These are phyloP conservation scores for Drosophila novamexicana DNA, from an alignment of 1,140 invertebrate species.

Conservation along the genomic window DNA sequence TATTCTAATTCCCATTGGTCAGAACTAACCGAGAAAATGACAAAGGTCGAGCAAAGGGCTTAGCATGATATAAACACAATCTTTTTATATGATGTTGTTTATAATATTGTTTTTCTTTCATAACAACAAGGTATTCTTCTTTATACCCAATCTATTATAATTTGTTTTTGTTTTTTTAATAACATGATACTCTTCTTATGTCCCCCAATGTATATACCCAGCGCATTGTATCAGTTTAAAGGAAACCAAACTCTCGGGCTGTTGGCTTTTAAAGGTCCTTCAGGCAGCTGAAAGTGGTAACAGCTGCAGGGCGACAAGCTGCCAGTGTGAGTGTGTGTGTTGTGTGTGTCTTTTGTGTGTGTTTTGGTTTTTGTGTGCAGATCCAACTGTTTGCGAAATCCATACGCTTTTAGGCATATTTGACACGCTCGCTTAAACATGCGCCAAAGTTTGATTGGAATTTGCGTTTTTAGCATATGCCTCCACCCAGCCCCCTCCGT, in stretches of 20 bases:
- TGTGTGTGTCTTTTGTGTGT: neutral
- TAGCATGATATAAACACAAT: too few species aligned
- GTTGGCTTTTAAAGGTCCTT: constrained; percentile 1
- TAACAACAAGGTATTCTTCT: too few species aligned
- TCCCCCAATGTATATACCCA: neutral
- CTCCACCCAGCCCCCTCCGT: neutral
- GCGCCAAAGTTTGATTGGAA: constrained; percentile 42
- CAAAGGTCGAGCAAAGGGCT: neutral
- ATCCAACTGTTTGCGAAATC: constrained; percentile 1
- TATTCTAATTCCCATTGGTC: neutral
- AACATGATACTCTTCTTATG: neutral
- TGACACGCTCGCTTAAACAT: constrained; percentile 10
- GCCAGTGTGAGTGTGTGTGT: constrained; percentile 1
- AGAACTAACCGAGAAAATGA: neutral
- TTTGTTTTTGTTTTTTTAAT: neutral
- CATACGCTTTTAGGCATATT: constrained; percentile 3
- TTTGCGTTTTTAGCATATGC: constrained; percentile 9
- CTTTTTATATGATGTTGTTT: too few species aligned
- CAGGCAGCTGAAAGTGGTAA: constrained; percentile 6
- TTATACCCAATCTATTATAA: too few species aligned
- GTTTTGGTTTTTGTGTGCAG: neutral
- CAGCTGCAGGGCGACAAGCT: constrained; percentile 27
- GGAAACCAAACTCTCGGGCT: neutral
- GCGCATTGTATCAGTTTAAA: neutral
- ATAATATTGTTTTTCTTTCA: too few species aligned